Conservation (phyloP, 2,113 vertebrate genomes). For the Charadrius vociferus region DNA sequence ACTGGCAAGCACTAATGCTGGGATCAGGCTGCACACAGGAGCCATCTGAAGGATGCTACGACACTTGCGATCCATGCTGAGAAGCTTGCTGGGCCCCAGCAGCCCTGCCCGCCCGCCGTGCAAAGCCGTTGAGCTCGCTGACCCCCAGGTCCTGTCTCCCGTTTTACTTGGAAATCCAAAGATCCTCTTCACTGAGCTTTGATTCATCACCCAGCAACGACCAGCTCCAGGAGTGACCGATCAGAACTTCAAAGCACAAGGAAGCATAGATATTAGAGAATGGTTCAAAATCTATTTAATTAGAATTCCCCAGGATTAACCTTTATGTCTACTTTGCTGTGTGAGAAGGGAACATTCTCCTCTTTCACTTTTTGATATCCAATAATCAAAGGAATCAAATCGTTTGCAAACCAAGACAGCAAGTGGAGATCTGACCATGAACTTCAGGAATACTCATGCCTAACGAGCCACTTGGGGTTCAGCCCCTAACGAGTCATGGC, state of each 20-base stretch:
- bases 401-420: neutral
- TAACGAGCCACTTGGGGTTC: neutral
- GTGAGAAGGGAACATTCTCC: neutral
- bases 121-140: neutral
- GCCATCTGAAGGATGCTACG: neutral
- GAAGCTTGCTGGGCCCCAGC: neutral
- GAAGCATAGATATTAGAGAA: neutral
- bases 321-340: neutral
- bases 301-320: neutral
- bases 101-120: neutral
- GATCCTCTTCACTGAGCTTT: neutral
- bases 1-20: neutral
- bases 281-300: neutral
- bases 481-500: neutral
- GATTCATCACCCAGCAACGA: neutral
- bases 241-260: neutral
- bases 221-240: neutral
- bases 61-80: neutral
- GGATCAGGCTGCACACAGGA: neutral
- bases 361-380: neutral
- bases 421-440: neutral
- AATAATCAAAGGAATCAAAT: neutral
- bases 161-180: neutral
- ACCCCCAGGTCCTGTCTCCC: neutral
- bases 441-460: neutral